phyloP scores from a whole-genome alignment of 2,113 vertebrate species.

The Promerops cafer region DNA sequence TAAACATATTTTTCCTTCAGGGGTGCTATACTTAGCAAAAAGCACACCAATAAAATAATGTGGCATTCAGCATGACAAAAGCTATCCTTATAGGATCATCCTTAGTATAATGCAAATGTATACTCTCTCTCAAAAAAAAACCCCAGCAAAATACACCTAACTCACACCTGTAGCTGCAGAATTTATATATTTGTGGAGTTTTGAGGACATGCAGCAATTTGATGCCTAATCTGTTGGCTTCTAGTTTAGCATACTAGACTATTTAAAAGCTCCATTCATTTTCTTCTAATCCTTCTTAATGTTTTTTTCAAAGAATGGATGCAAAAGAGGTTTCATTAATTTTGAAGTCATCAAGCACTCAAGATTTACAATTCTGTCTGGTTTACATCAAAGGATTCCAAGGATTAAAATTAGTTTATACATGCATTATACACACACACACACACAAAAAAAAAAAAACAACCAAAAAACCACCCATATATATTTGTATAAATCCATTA shows the following conservation, averaged over 20 bases:
- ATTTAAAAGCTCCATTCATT: not conserved
- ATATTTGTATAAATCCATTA: not conserved
- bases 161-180: not conserved
- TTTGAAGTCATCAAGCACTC: not conserved
- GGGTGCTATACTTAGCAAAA: not conserved
- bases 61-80: not conserved
- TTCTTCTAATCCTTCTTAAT: not conserved
- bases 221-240: not conserved
- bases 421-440: not conserved
- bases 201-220: not conserved
- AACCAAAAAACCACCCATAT: no score
- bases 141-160: not conserved
- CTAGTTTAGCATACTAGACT: not conserved
- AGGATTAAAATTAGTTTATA: not conserved
- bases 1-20: not conserved
- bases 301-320: not conserved
- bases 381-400: not conserved
- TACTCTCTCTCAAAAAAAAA: not conserved
- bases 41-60: not conserved
- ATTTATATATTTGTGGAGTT: not conserved
- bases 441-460: no score
- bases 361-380: not conserved
- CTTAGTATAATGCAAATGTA: not conserved
- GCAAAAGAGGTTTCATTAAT: not conserved
- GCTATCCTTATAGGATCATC: not conserved